phyloP scores from a whole-genome alignment of 2,113 vertebrate genomes.

The Oryzias curvinotus region DNA sequence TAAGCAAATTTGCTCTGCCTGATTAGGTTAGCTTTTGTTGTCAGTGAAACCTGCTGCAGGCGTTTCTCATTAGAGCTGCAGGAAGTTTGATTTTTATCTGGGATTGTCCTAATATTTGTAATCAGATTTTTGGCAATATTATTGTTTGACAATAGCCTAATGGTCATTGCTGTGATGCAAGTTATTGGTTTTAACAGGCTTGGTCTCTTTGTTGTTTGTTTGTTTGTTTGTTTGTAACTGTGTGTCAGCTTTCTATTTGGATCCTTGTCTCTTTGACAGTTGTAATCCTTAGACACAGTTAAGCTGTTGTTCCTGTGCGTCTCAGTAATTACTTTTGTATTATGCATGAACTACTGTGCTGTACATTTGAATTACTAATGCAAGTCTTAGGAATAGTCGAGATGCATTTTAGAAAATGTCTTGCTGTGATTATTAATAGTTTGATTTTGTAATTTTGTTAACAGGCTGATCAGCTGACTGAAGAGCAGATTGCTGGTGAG shows the following conservation, averaged over 20 bases:
- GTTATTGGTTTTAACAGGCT: neutral
- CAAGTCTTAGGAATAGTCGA: too few species aligned
- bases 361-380: too few species aligned
- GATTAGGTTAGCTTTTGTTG: constrained; percentile 6
- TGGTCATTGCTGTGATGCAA: neutral
- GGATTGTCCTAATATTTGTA: neutral
- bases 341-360: too few species aligned
- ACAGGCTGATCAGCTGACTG: constrained; percentile 90
- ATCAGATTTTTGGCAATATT: neutral
- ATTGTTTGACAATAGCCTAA: neutral
- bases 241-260: neutral
- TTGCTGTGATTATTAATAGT: neutral
- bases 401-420: neutral
- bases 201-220: neutral
- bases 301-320: too few species aligned
- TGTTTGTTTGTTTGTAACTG: neutral
- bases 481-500: constrained; percentile 92
- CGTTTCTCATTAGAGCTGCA: constrained; percentile 7
- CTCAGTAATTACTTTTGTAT: too few species aligned
- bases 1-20: constrained; percentile 13
- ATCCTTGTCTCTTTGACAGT: neutral
- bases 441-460: constrained; percentile 36
- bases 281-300: too few species aligned
- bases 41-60: constrained; percentile 1
- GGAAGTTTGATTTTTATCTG: neutral